These are phyloP conservation scores for Pristionchus arcanus DNA, from an alignment of 2,888 invertebrate species.

Conservation along the genomic window DNA sequence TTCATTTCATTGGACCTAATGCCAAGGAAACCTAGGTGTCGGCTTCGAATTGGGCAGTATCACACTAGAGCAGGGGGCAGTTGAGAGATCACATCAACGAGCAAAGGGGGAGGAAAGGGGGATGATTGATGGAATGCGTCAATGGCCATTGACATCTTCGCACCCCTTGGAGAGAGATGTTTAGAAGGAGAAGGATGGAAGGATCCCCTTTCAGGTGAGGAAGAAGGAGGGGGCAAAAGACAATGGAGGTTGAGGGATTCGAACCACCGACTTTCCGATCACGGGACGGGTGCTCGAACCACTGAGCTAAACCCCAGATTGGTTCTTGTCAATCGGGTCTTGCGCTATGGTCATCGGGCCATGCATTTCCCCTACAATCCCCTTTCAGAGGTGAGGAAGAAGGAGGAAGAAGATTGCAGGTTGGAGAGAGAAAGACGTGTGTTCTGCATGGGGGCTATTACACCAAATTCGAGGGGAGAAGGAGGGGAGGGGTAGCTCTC, in stretches of 20 bases:
- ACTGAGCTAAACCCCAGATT: too few relatives aligned
- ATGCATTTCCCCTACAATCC: too few relatives aligned
- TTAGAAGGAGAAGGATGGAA: neutral
- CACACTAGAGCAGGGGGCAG: neutral
- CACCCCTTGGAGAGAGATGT: neutral
- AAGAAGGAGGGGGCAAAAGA: too few relatives aligned
- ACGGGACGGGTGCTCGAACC: too few relatives aligned
- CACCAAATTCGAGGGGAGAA: neutral
- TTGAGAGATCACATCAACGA: neutral
- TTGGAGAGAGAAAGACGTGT: constrained; percentile 9
- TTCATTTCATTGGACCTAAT: too few relatives aligned
- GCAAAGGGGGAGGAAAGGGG: neutral
- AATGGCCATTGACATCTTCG: neutral
- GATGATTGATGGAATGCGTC: neutral
- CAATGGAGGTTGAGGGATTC: too few relatives aligned
- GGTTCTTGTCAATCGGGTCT: too few relatives aligned
- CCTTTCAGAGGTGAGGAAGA: neutral
- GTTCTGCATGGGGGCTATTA: constrained; percentile 23
- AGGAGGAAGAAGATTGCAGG: neutral
- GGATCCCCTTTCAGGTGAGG: neutral
- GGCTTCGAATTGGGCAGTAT: neutral
- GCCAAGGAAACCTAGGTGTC: neutral
- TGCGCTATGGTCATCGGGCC: too few relatives aligned
- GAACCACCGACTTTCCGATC: too few relatives aligned
- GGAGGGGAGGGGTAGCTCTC: neutral